Conservation (phyloP, 2,113 vertebrate genomes). For the Acrocephalus arundinaceus region DNA sequence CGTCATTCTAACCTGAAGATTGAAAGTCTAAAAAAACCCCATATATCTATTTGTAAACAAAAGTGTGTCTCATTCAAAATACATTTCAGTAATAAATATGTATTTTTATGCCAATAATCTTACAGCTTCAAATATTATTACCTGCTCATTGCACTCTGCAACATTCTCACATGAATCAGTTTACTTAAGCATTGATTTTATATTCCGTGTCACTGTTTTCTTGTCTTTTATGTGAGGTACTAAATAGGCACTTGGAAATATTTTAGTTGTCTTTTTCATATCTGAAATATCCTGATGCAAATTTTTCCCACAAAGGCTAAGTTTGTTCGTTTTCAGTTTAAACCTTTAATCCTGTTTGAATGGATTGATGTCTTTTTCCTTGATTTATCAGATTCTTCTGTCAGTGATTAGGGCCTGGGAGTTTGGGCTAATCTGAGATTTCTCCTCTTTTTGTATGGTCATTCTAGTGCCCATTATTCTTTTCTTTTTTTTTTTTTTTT, state of each 20-base stretch:
- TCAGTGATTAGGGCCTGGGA: slow-evolving; percentile 42
- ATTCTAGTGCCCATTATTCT: slow-evolving; percentile 48
- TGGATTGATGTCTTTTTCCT: slow-evolving; percentile 42
- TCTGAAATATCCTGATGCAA: not conserved
- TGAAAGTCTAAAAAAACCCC: not conserved
- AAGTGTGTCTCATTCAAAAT: not conserved
- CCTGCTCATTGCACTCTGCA: not conserved
- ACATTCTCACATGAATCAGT: not conserved
- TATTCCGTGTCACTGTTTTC: not conserved
- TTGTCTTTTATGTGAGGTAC: not conserved
- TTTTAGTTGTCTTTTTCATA: not conserved
- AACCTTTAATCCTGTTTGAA: slow-evolving; percentile 69
- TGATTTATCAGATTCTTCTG: slow-evolving; percentile 56
- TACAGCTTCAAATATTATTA: not conserved
- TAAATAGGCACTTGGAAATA: not conserved
- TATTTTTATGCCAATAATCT: not conserved
- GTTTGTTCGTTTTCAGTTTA: slow-evolving; percentile 58
- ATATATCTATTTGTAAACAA: not conserved
- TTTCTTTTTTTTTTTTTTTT: not conserved
- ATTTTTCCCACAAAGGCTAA: slow-evolving; percentile 56
- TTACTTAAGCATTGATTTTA: not conserved
- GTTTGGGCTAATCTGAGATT: slow-evolving; percentile 50
- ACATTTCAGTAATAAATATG: not conserved
- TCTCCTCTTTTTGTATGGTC: slow-evolving; percentile 50
- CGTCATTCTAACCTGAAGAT: not conserved